Conservation (phyloP, 2,113 vertebrate genomes). For the Poicephalus meyeri region DNA sequence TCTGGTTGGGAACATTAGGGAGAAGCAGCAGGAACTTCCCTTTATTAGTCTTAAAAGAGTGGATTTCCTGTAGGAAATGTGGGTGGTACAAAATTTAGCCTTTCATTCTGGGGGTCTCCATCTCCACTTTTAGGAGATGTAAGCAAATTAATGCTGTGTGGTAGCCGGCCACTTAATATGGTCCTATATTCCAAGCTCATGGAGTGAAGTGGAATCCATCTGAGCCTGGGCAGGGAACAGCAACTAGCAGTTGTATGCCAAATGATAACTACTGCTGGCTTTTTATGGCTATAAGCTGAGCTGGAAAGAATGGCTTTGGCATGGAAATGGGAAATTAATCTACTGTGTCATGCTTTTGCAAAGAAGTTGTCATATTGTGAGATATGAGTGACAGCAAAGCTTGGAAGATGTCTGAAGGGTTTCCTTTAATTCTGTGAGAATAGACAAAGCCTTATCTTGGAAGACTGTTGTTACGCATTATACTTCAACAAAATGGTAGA, state of each 20-base stretch:
- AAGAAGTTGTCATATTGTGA: neutral
- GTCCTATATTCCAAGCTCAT: rapidly evolving
- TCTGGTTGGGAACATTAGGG: neutral
- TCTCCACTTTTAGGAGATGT: neutral
- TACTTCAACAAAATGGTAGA: neutral
- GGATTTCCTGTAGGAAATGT: neutral
- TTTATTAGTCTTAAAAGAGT: neutral
- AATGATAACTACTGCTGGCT: neutral
- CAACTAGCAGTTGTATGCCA: neutral
- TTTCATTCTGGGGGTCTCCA: neutral
- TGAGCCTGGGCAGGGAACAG: neutral
- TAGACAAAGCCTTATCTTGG: neutral
- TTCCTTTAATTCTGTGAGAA: neutral
- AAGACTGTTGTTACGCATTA: neutral
- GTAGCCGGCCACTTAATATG: neutral
- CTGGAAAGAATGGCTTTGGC: neutral
- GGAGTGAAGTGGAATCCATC: neutral
- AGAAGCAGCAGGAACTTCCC: neutral
- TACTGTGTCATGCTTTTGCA: neutral
- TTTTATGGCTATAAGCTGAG: neutral
- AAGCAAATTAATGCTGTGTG: neutral
- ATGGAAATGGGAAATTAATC: neutral
- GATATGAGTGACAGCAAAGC: neutral
- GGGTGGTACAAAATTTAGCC: neutral
- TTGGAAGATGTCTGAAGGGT: neutral